phyloP scores from a whole-genome alignment of 30 jellyfish, hydroid and myxozoan species.

The Hydractinia symbiolongicarpus region DNA sequence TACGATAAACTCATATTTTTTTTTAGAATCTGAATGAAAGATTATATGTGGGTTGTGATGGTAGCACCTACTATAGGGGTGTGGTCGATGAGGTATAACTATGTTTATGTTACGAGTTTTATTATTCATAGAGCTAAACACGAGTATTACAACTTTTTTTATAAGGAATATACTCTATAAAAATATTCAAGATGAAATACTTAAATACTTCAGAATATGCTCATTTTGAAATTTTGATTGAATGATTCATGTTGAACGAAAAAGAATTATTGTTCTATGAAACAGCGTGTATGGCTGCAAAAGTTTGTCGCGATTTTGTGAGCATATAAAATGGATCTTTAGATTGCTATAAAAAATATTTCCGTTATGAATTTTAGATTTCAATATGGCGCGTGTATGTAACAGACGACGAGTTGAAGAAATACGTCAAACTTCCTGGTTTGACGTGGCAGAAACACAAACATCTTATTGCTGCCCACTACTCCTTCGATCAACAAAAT shows the following conservation, averaged over 20 bases:
- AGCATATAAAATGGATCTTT: background rate
- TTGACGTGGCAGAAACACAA: constrained; percentile 87
- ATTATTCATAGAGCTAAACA: background rate
- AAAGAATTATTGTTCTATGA: background rate
- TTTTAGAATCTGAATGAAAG: constrained; percentile 39
- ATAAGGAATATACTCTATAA: background rate
- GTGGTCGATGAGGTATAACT: constrained; percentile 64
- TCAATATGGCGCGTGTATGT: constrained; percentile 62
- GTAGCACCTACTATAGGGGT: constrained; percentile 53
- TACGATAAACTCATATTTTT: background rate
- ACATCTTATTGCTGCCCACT: constrained; percentile 68
- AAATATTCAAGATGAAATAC: background rate
- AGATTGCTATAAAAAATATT: background rate
- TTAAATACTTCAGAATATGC: background rate
- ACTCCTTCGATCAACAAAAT: constrained; percentile 63
- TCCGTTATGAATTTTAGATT: constrained; percentile 1
- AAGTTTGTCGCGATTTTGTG: background rate
- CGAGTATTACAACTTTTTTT: background rate
- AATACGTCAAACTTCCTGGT: constrained; percentile 73
- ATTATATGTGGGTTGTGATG: constrained; percentile 54
- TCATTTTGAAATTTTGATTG: background rate
- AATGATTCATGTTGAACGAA: background rate
- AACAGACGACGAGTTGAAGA: constrained; percentile 41
- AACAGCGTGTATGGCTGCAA: background rate
- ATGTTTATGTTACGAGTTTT: background rate